These are phyloP conservation scores for Oscheius sp. DNA, from an alignment of 2,888 invertebrate genomes.

Conservation along the genomic window DNA sequence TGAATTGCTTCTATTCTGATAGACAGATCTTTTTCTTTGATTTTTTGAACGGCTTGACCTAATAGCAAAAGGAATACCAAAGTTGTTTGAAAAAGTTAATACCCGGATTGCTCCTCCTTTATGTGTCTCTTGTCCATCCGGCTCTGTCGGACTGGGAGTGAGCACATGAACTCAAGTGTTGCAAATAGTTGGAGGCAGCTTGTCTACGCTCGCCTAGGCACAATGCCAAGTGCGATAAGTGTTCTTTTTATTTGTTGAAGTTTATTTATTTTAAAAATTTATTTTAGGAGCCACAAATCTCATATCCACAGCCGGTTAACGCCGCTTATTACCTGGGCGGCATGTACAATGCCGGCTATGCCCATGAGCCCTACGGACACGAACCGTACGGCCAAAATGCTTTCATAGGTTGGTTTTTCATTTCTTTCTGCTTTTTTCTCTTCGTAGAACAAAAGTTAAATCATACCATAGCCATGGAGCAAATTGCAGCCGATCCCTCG, in stretches of 20 bases:
- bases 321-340: constrained; percentile 62
- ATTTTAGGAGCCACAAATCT: constrained; percentile 29
- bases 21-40: too few relatives aligned
- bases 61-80: too few relatives aligned
- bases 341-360: constrained; percentile 54
- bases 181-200: constrained; percentile 20
- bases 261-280: background rate
- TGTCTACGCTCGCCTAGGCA: constrained; percentile 1
- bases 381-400: too few relatives aligned
- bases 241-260: background rate
- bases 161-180: constrained; percentile 16
- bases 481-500: constrained; percentile 18
- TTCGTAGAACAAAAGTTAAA: background rate
- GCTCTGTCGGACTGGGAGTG: background rate
- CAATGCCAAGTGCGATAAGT: constrained; percentile 6
- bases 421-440: background rate
- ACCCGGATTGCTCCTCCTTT: too few relatives aligned
- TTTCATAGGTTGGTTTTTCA: constrained; percentile 36
- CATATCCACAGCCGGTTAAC: constrained; percentile 55
- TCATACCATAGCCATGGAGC: background rate
- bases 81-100: too few relatives aligned
- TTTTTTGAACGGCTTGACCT: too few relatives aligned
- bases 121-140: background rate
- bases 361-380: constrained; percentile 57
- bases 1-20: too few relatives aligned